Base-by-base conservation (phyloP, 2,888 invertebrate genomes). In the Seira ritae region DNA sequence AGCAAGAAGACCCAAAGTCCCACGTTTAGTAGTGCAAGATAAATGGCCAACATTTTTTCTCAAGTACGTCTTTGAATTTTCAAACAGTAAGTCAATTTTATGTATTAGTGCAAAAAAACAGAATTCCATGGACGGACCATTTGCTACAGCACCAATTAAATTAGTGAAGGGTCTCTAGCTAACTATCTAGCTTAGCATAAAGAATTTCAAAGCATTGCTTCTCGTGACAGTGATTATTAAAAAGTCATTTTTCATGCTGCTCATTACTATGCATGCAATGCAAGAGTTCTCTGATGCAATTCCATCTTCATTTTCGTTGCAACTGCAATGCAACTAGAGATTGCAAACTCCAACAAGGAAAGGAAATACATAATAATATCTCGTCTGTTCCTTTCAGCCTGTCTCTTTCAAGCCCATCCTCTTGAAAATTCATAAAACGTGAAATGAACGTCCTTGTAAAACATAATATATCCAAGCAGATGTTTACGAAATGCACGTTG, bases 221-320 rank as follows among this genome's bases (percentile, higher is more conserved):
- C 15, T 55, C 55, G 55, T 55, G 17, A 55, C n/a, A 15, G 55
- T 55, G 55, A 55, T 55, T 55, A 55, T 55, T 55, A 55, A 55
- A 55, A 55, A 55, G 55, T 55, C 55, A 55, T 55, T 55, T 55
- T 55, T 55, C 55, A 55, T 55, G 55, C 55, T 12, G 6, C 55
- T 55, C 55, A 55, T 55, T 17, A 55, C 17, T 55, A 55, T 55
- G 2, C 8, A 31, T 31, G 31, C 3, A 31, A 31, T 31, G 31
- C 31, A 31, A 31, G 31, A 31, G 31, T 31, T 8, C 55, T 55
- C 55, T 15, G 12, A 8, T 55, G 55, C 55, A 55, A 31, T 31
- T 31, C 3, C 31, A 31, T 4, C 31, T 31, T 31, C 31, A 31
- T 8, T n/a, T n/a, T n/a, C n/a, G n/a, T n/a, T n/a, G n/a, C n/a